Percentiles rank a stretch among this genome's conserved stretches.
phyloP scores from a whole-genome alignment of 2,888 invertebrate species.

The Eulithis prunata region DNA sequence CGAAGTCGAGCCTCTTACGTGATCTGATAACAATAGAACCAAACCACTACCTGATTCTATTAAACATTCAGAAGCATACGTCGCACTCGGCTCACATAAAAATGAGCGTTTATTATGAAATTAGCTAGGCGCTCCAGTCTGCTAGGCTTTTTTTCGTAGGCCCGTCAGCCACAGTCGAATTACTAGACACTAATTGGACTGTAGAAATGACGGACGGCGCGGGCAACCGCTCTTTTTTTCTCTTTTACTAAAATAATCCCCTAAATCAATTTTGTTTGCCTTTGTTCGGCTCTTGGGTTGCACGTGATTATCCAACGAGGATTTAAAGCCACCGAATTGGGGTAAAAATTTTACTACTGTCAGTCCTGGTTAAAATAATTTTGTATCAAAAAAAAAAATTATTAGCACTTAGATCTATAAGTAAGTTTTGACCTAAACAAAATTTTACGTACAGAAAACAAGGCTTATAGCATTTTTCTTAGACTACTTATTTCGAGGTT shows the following conservation, averaged over 20 bases:
- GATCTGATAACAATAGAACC: conserved; percentile 59
- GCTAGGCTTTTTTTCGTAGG: conserved; percentile 72
- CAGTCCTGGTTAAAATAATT: no score
- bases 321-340: background rate
- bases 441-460: no score
- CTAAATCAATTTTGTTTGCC: conserved; percentile 48
- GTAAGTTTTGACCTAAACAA: no score
- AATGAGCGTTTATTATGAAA: conserved; percentile 83
- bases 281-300: conserved; percentile 41
- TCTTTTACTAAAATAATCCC: conserved; percentile 53
- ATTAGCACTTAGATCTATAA: no score
- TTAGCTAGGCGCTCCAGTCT: conserved; percentile 72
- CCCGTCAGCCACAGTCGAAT: conserved; percentile 79
- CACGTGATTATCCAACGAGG: conserved; percentile 35
- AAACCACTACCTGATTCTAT: conserved; percentile 68
- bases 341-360: no score
- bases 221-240: conserved; percentile 65
- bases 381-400: no score
- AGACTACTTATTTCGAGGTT: no score
- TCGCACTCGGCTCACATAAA: conserved; percentile 75
- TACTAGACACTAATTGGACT: conserved; percentile 83
- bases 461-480: background rate
- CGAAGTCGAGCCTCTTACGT: conserved; percentile 57
- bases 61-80: conserved; percentile 77
- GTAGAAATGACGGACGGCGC: conserved; percentile 79